Percentiles rank a stretch among this genome's conserved stretches.
Conservation (phyloP, 2,888 invertebrate species). For the Hydrotaea diabolus region DNA sequence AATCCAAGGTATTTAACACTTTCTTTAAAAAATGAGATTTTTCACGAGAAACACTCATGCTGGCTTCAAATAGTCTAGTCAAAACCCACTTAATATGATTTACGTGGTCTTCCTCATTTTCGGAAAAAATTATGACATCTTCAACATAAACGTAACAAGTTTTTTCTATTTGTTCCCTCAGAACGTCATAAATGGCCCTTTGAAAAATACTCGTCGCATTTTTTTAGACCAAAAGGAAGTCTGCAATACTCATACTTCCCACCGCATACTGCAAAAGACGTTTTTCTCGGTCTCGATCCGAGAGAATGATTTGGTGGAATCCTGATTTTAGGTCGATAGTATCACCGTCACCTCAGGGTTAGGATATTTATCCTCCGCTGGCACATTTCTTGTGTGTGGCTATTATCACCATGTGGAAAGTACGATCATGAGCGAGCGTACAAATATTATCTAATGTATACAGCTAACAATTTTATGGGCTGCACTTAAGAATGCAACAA, state of each 20-base stretch:
- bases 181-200: constrained; percentile 45
- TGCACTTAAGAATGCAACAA: too few species aligned
- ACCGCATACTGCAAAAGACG: constrained; percentile 27
- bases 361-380: too few species aligned
- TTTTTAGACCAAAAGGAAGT: constrained; percentile 50
- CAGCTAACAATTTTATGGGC: too few species aligned
- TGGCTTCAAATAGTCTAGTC: constrained; percentile 44
- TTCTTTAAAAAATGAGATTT: constrained; percentile 3
- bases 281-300: constrained; percentile 23
- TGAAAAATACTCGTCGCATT: constrained; percentile 53
- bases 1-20: constrained; percentile 35
- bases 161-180: constrained; percentile 50
- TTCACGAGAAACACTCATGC: constrained; percentile 46
- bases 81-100: constrained; percentile 51
- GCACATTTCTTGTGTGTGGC: too few species aligned
- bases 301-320: constrained; percentile 20
- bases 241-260: constrained; percentile 64
- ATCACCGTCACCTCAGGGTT: too few species aligned
- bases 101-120: constrained; percentile 41
- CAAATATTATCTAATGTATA: too few species aligned
- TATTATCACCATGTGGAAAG: too few species aligned
- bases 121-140: constrained; percentile 53
- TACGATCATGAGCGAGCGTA: too few species aligned
- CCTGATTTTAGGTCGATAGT: too few species aligned
- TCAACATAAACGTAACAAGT: constrained; percentile 46